Conservation (phyloP, 1,140 invertebrate species). For the Geopemphigus sp. region DNA sequence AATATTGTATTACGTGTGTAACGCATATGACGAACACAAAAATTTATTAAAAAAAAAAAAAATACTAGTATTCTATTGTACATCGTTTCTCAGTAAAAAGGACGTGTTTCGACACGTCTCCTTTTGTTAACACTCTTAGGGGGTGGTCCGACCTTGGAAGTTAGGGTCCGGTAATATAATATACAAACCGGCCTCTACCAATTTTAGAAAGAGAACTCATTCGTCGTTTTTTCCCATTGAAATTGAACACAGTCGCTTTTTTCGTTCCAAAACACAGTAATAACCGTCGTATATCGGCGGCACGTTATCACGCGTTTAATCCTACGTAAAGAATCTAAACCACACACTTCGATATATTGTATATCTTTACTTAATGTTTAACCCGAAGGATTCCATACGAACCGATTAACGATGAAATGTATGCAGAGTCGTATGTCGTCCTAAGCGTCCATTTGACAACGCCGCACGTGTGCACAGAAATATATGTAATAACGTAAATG, state of each 20-base stretch:
- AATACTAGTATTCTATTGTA: not conserved
- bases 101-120: constrained; percentile 21
- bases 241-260: no score
- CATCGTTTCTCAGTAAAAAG: constrained; percentile 36
- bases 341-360: no score
- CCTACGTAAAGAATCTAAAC: no score
- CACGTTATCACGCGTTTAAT: not conserved
- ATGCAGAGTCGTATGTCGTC: no score
- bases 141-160: constrained; percentile 44
- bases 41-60: constrained; percentile 7
- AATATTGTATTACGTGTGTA: not conserved
- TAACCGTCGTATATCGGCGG: not conserved
- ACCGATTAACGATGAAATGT: no score
- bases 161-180: constrained; percentile 10
- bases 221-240: not conserved
- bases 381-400: no score
- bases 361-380: no score
- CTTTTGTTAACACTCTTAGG: constrained; percentile 18
- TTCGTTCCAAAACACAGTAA: no score
- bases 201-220: constrained; percentile 2
- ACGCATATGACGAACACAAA: not conserved
- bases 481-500: no score
- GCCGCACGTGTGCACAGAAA: no score
- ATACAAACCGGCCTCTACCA: not conserved
- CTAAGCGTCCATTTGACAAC: no score